These are phyloP conservation scores for Cremastinae sp. DNA, from an alignment of 2,888 invertebrate species.

Conservation along the genomic window DNA sequence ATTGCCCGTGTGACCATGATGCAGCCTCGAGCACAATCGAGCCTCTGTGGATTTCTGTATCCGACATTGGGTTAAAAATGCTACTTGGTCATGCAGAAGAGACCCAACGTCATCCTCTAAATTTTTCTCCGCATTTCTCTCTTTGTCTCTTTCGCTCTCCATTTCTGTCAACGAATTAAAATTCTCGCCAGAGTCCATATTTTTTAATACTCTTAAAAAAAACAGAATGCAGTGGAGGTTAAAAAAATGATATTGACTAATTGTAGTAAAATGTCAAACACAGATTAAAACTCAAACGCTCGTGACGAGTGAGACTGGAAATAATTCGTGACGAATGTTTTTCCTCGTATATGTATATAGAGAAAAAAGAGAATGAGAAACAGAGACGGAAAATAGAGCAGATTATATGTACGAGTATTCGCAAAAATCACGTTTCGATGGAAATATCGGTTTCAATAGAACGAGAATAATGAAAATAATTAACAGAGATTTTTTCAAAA, in stretches of 20 bases:
- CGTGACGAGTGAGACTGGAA: not conserved
- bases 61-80: slow-evolving; percentile 56
- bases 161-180: slow-evolving; percentile 11
- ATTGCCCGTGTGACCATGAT: slow-evolving; percentile 39
- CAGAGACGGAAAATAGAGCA: not conserved
- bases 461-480: too few relatives aligned
- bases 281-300: slow-evolving; percentile 27
- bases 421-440: too few relatives aligned
- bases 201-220: slow-evolving; percentile 14
- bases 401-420: not conserved
- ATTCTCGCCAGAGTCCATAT: slow-evolving; percentile 8
- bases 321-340: not conserved
- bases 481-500: too few relatives aligned
- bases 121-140: slow-evolving; percentile 6
- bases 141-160: slow-evolving; percentile 9
- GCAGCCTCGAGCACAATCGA: slow-evolving; percentile 39
- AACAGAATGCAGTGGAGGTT: not conserved
- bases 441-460: too few relatives aligned
- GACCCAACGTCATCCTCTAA: slow-evolving; percentile 10
- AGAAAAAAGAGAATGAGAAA: not conserved
- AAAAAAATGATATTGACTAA: slow-evolving; percentile 31
- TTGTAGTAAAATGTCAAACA: slow-evolving; percentile 24
- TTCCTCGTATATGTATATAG: not conserved
- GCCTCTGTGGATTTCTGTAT: slow-evolving; percentile 38
- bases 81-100: slow-evolving; percentile 53